phyloP scores from a whole-genome alignment of 2,113 vertebrate species.

The Coreoperca whiteheadi region DNA sequence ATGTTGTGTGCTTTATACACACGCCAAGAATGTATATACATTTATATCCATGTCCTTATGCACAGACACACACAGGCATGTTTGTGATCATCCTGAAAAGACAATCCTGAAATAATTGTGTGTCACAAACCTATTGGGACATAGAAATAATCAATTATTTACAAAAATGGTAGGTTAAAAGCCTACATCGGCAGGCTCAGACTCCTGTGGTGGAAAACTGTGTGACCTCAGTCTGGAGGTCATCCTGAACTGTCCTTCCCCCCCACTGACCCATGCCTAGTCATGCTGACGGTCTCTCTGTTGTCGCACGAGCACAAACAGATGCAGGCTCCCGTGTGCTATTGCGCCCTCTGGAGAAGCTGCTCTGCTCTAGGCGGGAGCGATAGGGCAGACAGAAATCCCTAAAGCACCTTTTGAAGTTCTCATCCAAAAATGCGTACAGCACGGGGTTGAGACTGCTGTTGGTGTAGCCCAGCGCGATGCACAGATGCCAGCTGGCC shows the following conservation, averaged over 20 bases:
- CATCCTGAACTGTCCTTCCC: conserved; percentile 66
- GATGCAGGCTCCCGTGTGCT: conserved; percentile 85
- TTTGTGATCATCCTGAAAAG: conserved; percentile 23
- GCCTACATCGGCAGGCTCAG: conserved; percentile 33
- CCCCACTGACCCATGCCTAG: conserved; percentile 79
- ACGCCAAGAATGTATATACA: neutral
- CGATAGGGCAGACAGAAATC: conserved; percentile 92
- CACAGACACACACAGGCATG: conserved; percentile 28
- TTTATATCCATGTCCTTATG: neutral
- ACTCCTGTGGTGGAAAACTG: conserved; percentile 71
- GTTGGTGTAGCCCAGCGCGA: conserved; percentile 96
- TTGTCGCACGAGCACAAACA: conserved; percentile 83
- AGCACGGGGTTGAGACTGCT: conserved; percentile 98
- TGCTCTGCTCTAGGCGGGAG: conserved; percentile 82
- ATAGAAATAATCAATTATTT: neutral
- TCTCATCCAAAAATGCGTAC: conserved; percentile 97
- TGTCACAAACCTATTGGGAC: neutral
- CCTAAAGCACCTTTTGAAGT: conserved; percentile 96
- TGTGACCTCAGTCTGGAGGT: conserved; percentile 69
- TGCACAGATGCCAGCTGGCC: conserved; percentile 95
- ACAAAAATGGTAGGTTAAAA: neutral
- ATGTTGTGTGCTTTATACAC: neutral
- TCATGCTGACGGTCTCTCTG: conserved; percentile 86
- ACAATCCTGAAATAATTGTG: neutral
- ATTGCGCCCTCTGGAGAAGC: conserved; percentile 87